A percentile compares a stretch with the other conserved stretches of the same genome.
Evolutionary conservation across 2,888 invertebrate genomes (phyloP).

Genomic region (Aromia moschata): DNA sequence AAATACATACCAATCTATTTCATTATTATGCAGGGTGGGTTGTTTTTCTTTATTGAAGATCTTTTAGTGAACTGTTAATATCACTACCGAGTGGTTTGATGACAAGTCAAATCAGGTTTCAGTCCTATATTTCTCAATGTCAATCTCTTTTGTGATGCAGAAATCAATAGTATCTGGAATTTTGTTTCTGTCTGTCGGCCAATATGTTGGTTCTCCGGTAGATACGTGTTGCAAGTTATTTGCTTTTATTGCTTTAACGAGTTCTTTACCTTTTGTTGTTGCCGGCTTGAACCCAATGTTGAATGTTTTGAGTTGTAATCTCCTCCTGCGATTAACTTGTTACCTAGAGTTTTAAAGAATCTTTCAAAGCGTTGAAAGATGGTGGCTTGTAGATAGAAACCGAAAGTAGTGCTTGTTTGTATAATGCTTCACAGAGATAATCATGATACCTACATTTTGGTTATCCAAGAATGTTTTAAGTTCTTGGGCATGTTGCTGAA

Average conservation of each 20-base stretch:
- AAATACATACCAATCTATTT: neutral
- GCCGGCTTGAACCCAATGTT: conserved; percentile 30
- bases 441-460: conserved; percentile 33
- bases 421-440: conserved; percentile 35
- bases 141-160: conserved; percentile 20
- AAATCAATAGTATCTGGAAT: conserved; percentile 24
- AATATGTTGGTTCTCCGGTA: conserved; percentile 36
- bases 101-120: conserved; percentile 15
- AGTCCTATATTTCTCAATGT: conserved; percentile 8
- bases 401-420: conserved; percentile 27
- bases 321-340: conserved; percentile 28
- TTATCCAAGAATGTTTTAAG: conserved; percentile 4
- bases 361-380: conserved; percentile 31
- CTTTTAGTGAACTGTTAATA: conserved; percentile 9
- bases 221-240: conserved; percentile 17
- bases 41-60: conserved; percentile 5
- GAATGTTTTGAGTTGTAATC: conserved; percentile 31
- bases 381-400: conserved; percentile 39
- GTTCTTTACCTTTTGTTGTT: conserved; percentile 28
- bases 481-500: conserved; percentile 29
- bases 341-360: conserved; percentile 35
- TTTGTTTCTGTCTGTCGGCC: conserved; percentile 37
- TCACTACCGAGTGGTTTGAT: conserved; percentile 11
- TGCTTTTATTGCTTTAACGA: conserved; percentile 27
- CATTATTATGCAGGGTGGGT: neutral